Evolutionary conservation across 2,113 vertebrate species (phyloP), one percentile per base, ranked within the genome.

Genomic region (Casuarius casuarius): DNA sequence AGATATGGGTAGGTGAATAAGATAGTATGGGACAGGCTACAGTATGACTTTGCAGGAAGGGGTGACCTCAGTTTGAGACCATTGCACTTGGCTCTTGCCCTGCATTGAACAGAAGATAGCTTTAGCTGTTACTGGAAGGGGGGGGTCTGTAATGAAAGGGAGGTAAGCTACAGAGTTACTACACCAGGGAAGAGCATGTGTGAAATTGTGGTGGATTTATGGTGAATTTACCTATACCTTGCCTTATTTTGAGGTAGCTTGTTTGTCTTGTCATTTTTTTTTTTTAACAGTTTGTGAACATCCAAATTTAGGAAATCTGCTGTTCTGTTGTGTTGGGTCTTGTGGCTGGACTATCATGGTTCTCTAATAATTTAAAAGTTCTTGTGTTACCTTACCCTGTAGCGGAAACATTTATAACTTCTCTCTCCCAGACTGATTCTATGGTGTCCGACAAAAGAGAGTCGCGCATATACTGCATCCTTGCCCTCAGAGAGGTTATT

Each of bases 51-150:
- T 20, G 12, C 40, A 49, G 68, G 35, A 84, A 40, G 86, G 61
- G 56, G 26, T 31, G 35, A 44, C 35, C 23, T 90, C 44, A 38
- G 26, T 66, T 83, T 71, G 40, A 1, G 5, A 13, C 72, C 10
- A 5, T 70, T 1, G 0, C 2, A 0, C 48, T 26, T 56, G 44
- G 38, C 21, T 83, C 68, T 62, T 85, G 23, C 49, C 49, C 15
- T 58, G 10, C 0, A 0, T 73, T 82, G 38, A 42, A 40, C 11
- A 38, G 42, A 63, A 72, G 12, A 33, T 20, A 20, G 15, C 40
- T 78, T 46, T 59, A 75, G 33, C 33, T 56, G 23, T 38, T 8
- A 8, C 38, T 89, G 84, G 12, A 87, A 65, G 31, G 44, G 48
- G 48, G 20, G 42, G 21, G 28, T 62, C 38, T 22, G 52, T 28